Conservation (phyloP, 2,888 invertebrate genomes). For the Apantesis nais region DNA sequence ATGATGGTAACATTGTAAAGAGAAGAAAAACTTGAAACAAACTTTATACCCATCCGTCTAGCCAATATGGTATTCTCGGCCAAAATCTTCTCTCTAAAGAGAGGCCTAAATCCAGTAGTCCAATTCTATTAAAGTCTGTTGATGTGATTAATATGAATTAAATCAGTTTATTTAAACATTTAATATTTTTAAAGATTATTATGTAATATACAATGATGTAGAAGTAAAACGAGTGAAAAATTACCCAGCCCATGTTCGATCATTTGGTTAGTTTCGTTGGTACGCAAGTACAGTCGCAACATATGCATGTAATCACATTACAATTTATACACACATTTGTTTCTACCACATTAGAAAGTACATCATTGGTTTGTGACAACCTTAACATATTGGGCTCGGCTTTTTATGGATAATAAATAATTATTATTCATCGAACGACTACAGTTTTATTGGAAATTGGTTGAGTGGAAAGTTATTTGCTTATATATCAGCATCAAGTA, state of each 20-base stretch:
- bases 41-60: too few species aligned
- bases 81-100: too few species aligned
- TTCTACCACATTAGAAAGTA: slow-evolving; percentile 36
- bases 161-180: too few species aligned
- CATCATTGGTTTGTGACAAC: slow-evolving; percentile 17
- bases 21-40: too few species aligned
- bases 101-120: too few species aligned
- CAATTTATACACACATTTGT: slow-evolving; percentile 1
- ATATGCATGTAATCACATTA: slow-evolving; percentile 1
- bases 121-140: too few species aligned
- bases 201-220: too few species aligned
- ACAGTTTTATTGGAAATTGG: slow-evolving; percentile 15
- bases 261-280: not conserved
- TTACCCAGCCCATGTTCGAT: not conserved
- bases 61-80: too few species aligned
- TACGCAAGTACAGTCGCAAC: not conserved
- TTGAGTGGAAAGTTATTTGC: slow-evolving; percentile 11
- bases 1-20: too few species aligned
- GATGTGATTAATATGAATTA: too few species aligned
- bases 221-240: too few species aligned
- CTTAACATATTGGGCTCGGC: slow-evolving; percentile 28
- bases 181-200: too few species aligned
- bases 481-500: slow-evolving; percentile 4
- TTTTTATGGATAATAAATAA: slow-evolving; percentile 26
- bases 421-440: slow-evolving; percentile 13